Evolutionary conservation across 2,888 invertebrate genomes (phyloP), one percentile per base, ranked within the genome.

Genomic region (Melinaea menophilus): DNA sequence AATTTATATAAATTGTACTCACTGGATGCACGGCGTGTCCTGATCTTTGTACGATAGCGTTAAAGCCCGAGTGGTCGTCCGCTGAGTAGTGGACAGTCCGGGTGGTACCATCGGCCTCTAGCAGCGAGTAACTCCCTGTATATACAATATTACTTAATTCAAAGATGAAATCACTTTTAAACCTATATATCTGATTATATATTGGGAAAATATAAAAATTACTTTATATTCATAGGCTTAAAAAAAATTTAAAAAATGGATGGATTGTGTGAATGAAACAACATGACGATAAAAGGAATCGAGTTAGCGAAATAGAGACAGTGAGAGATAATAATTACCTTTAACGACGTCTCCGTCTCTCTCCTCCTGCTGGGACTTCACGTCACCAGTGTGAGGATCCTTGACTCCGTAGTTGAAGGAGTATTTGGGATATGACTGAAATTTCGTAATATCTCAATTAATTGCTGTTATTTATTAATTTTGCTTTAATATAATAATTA

Each of bases 261-360:
- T 22, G 37, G 2, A 37, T 37, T 37, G 2, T 1, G 37, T 2
- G 7, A 37, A 37, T 48, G 48, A 51, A 46, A 45, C 13, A n/a
- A 51, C 22, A 51, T 31, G 11, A 51, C 1, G 9, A 51, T 31
- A 31, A 31, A 3, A 41, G 5, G 7, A 9, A 41, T 22, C 22
- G 41, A 41, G 41, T 11, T 41, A 41, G 11, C 3, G 41, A 41
- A 1, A 41, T 41, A 41, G 11, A 11, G 41, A 41, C 9, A 41
- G 41, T 7, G 11, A 9, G 9, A 5, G 41, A 51, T 31, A 31
- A 5, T 3, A 57, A 31, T 41, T 71, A 79, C 95, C 95, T 89
- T 93, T 93, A 33, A 95, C 95, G 11, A 93, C 93, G 78, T 95
- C 94, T 4, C 95, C 95, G 77, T 94, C 94, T 70, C 93, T 91